Base-by-base conservation (phyloP, 2,797 vertebrate species). In the Sebastes ruberrimus region DNA sequence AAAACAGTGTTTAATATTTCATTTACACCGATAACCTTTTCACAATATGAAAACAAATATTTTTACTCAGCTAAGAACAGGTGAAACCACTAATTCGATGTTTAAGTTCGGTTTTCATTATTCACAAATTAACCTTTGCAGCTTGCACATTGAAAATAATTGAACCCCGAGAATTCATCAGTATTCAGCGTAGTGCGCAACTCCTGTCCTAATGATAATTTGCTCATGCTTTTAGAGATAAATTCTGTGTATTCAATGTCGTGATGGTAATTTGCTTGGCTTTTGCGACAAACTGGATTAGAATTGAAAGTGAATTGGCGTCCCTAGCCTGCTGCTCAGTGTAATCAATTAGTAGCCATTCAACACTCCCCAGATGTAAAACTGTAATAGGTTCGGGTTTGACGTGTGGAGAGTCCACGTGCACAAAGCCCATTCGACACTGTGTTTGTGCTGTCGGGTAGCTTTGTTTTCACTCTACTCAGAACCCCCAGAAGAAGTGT, bases 261-360 rank as follows among this genome's bases (percentile, higher is more conserved):
- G 20, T 63, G 20, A 3, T 62, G 49, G 33, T 53, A 33, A 64
- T 77, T 46, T 53, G 35, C 52, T 25, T 27, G 53, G n/a, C 18
- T 65, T 28, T 18, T 10, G 38, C n/a, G 28, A 52, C 32, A 14
- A 66, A 57, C 65, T 25, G 75, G 20, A 38, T 75, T 61, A 59
- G 9, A 49, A 63, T 20, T 53, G 13, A 81, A 71, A 63, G 56
- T 46, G 61, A 80, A 55, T 27, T 52, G 11, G 30, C 25, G n/a
- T 46, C 72, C 38, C n/a, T 23, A 3, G 66, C 25, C 38, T 69
- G 52, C 70, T 78, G 27, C 56, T 81, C n/a, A 13, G 28, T 66
- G 11, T 69, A 67, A 70, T 63, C 53, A 56, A 35, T 84, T 67
- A 78, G 64, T 59, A 73, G 35, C 57, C 20, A 38, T 63, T 10